Percentiles rank a stretch among this genome's conserved stretches.
These are phyloP conservation scores for Patella depressa DNA, from an alignment of 2,888 invertebrate genomes.

Conservation along the genomic window DNA sequence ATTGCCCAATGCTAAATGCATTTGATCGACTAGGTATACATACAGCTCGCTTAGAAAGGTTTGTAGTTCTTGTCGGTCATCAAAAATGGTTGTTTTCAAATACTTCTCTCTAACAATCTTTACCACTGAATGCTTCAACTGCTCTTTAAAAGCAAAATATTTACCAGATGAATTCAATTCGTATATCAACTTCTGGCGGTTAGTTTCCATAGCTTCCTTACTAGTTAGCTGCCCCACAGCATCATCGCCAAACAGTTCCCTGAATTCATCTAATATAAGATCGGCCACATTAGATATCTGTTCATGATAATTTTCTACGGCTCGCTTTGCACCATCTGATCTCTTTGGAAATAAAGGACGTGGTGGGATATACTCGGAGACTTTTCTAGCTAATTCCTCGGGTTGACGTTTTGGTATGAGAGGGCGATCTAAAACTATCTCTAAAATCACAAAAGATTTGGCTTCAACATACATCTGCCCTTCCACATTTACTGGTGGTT, in stretches of 20 bases:
- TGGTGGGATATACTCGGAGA: conserved; percentile 69
- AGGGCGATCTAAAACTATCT: conserved; percentile 64
- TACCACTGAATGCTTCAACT: conserved; percentile 70
- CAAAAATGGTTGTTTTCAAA: conserved; percentile 66
- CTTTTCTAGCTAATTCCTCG: conserved; percentile 66
- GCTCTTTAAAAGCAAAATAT: conserved; percentile 72
- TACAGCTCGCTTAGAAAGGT: conserved; percentile 71
- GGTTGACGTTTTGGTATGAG: conserved; percentile 66
- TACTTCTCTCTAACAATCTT: conserved; percentile 71
- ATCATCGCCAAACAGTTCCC: conserved; percentile 23
- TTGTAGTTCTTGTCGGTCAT: conserved; percentile 69
- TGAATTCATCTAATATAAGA: conserved; percentile 69
- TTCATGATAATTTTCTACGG: conserved; percentile 68
- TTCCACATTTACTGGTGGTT: conserved; percentile 63
- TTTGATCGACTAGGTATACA: conserved; percentile 71
- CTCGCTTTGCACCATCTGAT: conserved; percentile 68
- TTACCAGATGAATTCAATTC: conserved; percentile 71
- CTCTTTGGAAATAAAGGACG: conserved; percentile 69
- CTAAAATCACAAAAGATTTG: conserved; percentile 68
- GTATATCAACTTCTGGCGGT: conserved; percentile 68
- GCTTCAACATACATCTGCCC: conserved; percentile 69
- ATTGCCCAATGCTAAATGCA: conserved; percentile 69
- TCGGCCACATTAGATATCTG: conserved; percentile 67
- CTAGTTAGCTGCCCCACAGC: no score
- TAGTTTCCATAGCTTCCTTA: no score